phyloP scores from a whole-genome alignment of 2,888 invertebrate species.

The Venustoraphidia nigricollis region DNA sequence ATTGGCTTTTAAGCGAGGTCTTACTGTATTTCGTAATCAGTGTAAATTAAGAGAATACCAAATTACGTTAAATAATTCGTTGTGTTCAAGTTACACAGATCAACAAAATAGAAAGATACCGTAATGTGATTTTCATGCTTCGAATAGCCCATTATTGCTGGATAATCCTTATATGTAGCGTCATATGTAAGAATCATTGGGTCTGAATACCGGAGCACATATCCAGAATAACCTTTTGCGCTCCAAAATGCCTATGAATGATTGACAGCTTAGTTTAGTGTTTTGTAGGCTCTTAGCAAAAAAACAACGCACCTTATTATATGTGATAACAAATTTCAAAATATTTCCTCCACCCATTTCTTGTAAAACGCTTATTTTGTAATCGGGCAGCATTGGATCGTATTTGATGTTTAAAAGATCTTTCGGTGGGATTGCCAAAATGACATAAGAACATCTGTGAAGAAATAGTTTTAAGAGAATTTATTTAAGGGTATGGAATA shows the following conservation, averaged over 20 bases:
- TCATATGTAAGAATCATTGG: constrained; percentile 16
- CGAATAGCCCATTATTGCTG: constrained; percentile 14
- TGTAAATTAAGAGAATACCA: too few relatives aligned
- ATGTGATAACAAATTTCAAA: constrained; percentile 18
- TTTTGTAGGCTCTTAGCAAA: background rate
- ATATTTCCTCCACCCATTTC: constrained; percentile 10
- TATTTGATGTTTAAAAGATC: constrained; percentile 16
- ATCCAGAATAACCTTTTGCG: constrained; percentile 14
- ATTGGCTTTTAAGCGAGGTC: too few relatives aligned
- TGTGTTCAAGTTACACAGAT: too few relatives aligned
- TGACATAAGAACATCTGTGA: constrained; percentile 15
- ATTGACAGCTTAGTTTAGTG: background rate
- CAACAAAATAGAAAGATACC: background rate
- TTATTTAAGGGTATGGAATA: too few relatives aligned
- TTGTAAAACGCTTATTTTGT: constrained; percentile 8
- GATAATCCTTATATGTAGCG: constrained; percentile 10
- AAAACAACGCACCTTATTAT: constrained; percentile 12
- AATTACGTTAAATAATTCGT: too few relatives aligned
- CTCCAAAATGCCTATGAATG: constrained; percentile 18
- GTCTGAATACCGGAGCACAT: constrained; percentile 12
- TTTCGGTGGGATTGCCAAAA: constrained; percentile 16
- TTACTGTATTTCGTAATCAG: too few relatives aligned
- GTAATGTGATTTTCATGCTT: background rate
- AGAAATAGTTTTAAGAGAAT: background rate
- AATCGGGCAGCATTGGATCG: constrained; percentile 13